These are phyloP conservation scores for Notiomystis cincta DNA, from an alignment of 2,113 vertebrate species.

Conservation along the genomic window DNA sequence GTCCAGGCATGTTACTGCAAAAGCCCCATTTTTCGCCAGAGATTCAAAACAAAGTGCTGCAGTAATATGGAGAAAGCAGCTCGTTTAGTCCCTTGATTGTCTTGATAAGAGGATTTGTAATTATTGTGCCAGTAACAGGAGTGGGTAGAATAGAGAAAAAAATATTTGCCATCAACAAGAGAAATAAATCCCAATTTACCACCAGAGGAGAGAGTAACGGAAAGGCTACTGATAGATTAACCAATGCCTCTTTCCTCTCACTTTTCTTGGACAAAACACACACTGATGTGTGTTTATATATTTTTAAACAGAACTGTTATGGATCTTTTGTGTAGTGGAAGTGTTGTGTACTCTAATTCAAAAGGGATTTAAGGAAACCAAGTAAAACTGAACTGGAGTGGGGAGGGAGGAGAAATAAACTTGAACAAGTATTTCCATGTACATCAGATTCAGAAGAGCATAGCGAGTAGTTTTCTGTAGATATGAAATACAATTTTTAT, in stretches of 20 bases:
- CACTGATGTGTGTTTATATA: background rate
- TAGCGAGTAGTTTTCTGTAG: background rate
- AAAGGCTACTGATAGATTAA: background rate
- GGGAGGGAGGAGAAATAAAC: background rate
- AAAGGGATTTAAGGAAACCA: background rate
- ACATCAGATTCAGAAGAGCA: background rate
- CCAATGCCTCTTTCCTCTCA: background rate
- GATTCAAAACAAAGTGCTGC: conserved; percentile 20
- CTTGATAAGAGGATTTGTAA: conserved; percentile 16
- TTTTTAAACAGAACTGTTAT: background rate
- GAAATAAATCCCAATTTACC: conserved; percentile 25
- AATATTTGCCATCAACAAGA: background rate
- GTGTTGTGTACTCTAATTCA: background rate
- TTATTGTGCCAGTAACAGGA: conserved; percentile 9
- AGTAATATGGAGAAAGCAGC: background rate
- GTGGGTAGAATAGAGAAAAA: background rate
- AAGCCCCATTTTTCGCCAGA: background rate
- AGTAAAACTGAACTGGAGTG: background rate
- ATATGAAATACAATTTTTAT: background rate
- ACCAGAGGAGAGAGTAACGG: background rate
- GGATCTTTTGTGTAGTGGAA: background rate
- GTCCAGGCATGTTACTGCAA: conserved; percentile 41
- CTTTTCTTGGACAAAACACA: background rate
- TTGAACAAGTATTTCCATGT: background rate
- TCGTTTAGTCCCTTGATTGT: conserved; percentile 14